These are phyloP conservation scores for Parnassius orleans DNA, from an alignment of 2,888 invertebrate genomes.

Conservation along the genomic window DNA sequence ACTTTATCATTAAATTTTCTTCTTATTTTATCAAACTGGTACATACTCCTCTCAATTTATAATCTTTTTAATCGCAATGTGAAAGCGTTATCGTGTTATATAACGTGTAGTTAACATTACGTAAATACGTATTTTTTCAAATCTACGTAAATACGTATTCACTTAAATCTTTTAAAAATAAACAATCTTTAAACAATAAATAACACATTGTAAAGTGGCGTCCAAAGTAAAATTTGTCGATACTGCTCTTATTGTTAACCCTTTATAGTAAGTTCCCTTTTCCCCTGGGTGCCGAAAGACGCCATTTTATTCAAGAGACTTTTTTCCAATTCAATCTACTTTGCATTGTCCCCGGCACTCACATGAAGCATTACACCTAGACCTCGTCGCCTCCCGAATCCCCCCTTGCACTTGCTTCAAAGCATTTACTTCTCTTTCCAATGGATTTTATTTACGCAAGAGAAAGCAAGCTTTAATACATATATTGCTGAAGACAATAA, in stretches of 20 bases:
- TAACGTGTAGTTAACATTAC: too few relatives aligned
- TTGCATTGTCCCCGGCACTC: slow-evolving; percentile 76
- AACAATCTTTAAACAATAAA: too few relatives aligned
- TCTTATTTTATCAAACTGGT: too few relatives aligned
- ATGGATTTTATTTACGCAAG: slow-evolving; percentile 80
- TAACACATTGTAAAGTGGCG: too few relatives aligned
- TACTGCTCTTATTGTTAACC: slow-evolving; percentile 68
- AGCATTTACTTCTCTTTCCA: slow-evolving; percentile 63
- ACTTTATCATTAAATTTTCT: too few relatives aligned
- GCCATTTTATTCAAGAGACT: slow-evolving; percentile 68
- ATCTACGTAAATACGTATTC: too few relatives aligned
- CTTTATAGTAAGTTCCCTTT: slow-evolving; percentile 59
- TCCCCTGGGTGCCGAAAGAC: slow-evolving; percentile 68
- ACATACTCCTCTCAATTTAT: too few relatives aligned
- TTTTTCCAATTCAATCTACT: slow-evolving; percentile 81
- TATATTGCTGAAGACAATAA: slow-evolving; percentile 79
- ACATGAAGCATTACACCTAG: slow-evolving; percentile 79
- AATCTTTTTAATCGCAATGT: too few relatives aligned
- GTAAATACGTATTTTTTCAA: too few relatives aligned
- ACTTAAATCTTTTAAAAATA: too few relatives aligned
- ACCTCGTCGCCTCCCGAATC: slow-evolving; percentile 42
- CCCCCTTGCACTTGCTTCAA: slow-evolving; percentile 65
- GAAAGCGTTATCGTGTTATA: too few relatives aligned
- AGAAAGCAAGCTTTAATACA: slow-evolving; percentile 79
- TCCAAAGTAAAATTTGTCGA: slow-evolving; percentile 47